Base-by-base conservation (phyloP, 2,888 invertebrate species). In the Schizotus pectinicornis region DNA sequence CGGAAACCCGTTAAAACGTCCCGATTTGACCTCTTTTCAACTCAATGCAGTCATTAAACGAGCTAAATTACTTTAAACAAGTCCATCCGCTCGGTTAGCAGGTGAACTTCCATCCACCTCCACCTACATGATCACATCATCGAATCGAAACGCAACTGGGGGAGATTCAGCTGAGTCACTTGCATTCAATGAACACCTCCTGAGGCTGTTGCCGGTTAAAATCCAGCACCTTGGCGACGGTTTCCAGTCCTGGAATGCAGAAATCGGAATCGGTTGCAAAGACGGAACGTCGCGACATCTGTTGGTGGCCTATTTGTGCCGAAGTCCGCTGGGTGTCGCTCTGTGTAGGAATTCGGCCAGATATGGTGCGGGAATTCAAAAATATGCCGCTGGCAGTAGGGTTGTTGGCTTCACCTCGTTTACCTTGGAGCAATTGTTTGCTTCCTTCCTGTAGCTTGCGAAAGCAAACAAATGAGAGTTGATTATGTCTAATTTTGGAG, bases 261-360 rank as follows among this genome's bases (percentile, higher is more conserved):
- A n/a, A n/a, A n/a, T 22, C 3, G 22, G 65, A 71, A 66, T 70
- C 64, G 62, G 9, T 11, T 53, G 36, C 53, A 65, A 63, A 69
- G 62, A 57, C 67, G 70, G 67, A 59, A 70, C 61, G 70, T 67
- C 61, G 74, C 76, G 77, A 74, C 77, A 77, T 78, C 78, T 77
- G 71, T 70, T 65, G 76, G 69, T 59, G 63, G 55, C 53, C 56
- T 66, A 73, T 70, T 78, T 79, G 71, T 63, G 60, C 63, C 54
- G 66, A 56, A 54, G 57, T 64, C 78, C 79, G 77, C 72, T 69
- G 74, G 72, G 76, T 73, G 79, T 74, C 79, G 79, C 79, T 68
- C 68, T 63, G 61, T 71, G 58, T 69, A 68, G 71, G 67, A 70
- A 71, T 68, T 58, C 61, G 37, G 36, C 57, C 50, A 12, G 45